Percentiles rank a stretch among this genome's conserved stretches.
phyloP scores from a whole-genome alignment of 2,797 vertebrate genomes.

The Thripadectes ignobilis region DNA sequence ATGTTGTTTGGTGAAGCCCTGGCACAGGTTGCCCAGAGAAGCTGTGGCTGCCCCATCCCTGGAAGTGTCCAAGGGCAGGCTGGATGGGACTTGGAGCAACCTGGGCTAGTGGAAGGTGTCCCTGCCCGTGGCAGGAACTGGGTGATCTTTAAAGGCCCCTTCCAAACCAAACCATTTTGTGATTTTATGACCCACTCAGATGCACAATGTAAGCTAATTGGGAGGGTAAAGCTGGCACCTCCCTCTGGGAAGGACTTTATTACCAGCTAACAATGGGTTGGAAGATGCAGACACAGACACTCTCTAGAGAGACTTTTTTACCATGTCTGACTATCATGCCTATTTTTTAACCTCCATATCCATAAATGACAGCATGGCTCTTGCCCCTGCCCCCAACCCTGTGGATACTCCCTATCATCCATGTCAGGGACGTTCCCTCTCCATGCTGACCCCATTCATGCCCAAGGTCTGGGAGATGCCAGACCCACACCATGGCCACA shows the following conservation, averaged over 20 bases:
- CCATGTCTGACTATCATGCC: not conserved
- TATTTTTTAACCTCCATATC: not conserved
- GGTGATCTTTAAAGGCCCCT: not conserved
- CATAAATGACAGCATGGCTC: not conserved
- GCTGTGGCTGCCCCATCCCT: not conserved
- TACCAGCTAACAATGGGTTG: not conserved
- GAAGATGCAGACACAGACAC: not conserved
- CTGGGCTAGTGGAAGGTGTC: not conserved
- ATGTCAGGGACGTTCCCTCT: fast-evolving
- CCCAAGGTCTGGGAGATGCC: not conserved
- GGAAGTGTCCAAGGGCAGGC: not conserved
- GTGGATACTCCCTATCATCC: fast-evolving
- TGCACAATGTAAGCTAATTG: fast-evolving
- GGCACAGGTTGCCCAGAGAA: not conserved
- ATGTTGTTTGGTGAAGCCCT: fast-evolving
- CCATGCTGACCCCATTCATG: not conserved
- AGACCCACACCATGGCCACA: fast-evolving
- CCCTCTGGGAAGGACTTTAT: not conserved
- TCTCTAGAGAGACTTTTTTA: not conserved
- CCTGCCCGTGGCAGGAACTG: not conserved
- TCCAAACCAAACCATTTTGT: not conserved
- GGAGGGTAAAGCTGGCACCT: not conserved
- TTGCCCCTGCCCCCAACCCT: not conserved
- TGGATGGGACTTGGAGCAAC: fast-evolving
- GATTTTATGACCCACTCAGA: not conserved